Conservation (phyloP, 2,797 vertebrate species). For the Megaceryle alcyon region DNA sequence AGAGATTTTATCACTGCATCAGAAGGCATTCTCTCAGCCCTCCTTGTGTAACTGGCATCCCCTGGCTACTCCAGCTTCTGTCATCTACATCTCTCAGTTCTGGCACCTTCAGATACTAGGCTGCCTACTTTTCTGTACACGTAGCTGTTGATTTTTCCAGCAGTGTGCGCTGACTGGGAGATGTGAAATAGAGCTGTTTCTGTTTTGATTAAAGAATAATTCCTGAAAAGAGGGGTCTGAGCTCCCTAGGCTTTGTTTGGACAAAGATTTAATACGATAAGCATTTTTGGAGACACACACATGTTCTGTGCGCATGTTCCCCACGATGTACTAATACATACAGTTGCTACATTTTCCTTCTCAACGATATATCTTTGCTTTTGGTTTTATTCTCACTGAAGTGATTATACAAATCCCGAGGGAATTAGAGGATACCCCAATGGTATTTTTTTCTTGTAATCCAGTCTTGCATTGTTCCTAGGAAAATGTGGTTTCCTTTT, state of each 20-base stretch:
- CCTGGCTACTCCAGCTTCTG: neutral
- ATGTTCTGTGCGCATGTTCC: neutral
- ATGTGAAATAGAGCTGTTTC: neutral
- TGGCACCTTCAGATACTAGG: neutral
- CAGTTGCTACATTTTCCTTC: neutral
- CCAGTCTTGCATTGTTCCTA: neutral
- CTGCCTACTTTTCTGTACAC: neutral
- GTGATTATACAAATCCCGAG: constrained; percentile 15
- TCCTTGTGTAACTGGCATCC: neutral
- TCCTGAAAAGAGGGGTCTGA: neutral
- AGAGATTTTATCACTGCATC: neutral
- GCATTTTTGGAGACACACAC: neutral
- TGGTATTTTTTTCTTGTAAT: constrained; percentile 42
- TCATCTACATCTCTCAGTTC: neutral
- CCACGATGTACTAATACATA: neutral
- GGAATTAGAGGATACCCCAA: constrained; percentile 40
- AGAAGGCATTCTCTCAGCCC: neutral
- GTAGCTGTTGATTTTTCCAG: neutral
- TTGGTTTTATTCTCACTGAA: constrained; percentile 42
- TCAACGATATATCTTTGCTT: neutral
- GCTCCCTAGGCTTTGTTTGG: neutral
- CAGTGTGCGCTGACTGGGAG: neutral
- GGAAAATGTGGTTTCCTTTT: neutral
- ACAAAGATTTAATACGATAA: neutral
- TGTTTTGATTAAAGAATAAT: neutral